Percentiles rank a stretch among this genome's conserved stretches.
These are phyloP conservation scores for Melanotaenia boesemani DNA, from an alignment of 2,797 vertebrate species.

Conservation along the genomic window DNA sequence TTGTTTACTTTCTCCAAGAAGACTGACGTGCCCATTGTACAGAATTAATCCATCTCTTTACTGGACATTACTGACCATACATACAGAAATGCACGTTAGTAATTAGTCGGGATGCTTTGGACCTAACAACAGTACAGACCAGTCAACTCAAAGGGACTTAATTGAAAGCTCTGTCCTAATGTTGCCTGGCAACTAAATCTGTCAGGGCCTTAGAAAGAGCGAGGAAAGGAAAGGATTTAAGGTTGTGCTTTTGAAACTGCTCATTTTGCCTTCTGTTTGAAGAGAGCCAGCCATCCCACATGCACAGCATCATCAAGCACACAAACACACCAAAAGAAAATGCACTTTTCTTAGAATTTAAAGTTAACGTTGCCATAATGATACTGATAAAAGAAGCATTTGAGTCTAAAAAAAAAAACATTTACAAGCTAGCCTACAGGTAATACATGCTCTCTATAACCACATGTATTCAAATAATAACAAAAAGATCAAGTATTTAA, in stretches of 20 bases:
- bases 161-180: constrained; percentile 66
- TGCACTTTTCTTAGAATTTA: constrained; percentile 33
- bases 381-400: constrained; percentile 29
- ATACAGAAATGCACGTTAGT: constrained; percentile 6
- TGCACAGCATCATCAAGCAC: constrained; percentile 39
- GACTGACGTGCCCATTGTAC: no score
- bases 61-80: constrained; percentile 1
- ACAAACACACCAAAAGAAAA: constrained; percentile 21
- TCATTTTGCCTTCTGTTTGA: constrained; percentile 44
- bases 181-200: constrained; percentile 73
- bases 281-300: constrained; percentile 37
- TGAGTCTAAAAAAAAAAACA: no score
- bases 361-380: constrained; percentile 22
- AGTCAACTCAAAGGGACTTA: constrained; percentile 61
- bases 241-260: constrained; percentile 65
- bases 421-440: no score
- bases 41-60: constrained; percentile 7
- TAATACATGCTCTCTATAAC: no score
- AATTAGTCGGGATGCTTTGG: constrained; percentile 25
- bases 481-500: background rate
- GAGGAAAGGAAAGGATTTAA: constrained; percentile 52
- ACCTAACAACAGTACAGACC: constrained; percentile 27
- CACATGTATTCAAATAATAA: no score
- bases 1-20: no score
- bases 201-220: constrained; percentile 33